Evolutionary conservation across 2,797 vertebrate genomes (phyloP), one percentile per base, ranked within the genome.

Genomic region (Chaunax sp.): DNA sequence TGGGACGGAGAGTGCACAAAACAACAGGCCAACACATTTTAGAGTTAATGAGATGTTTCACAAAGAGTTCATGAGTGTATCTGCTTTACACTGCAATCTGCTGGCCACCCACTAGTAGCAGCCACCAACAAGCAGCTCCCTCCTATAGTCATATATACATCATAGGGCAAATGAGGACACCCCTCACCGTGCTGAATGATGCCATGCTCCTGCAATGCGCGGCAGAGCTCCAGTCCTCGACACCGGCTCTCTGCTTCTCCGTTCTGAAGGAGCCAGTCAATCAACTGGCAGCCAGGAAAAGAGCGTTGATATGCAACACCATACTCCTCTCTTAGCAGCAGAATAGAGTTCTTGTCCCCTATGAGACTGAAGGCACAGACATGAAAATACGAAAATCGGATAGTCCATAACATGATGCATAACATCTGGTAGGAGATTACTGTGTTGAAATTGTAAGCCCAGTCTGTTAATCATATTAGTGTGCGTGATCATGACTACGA

Each of bases 181-280:
- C 8, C 41, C 92, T 91, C 88, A 96, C 96, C 94, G 0, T 96
- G 96, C 78, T 96, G 95, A 75, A 97, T 93, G 81, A 97, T 96
- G 50, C 94, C 95, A 3, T 96, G 91, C 77, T 96, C 95, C 72
- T 96, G 89, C 80, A 97, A 85, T 0, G 90, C 89, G 3, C 85
- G 88, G 46, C 95, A 95, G 73, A 96, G 85, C 52, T 95, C 94
- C 69, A 94, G 81, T 0, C 94, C 96, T 11, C 89, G 93, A 37
- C 93, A 78, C 38, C 95, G 85, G 85, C 85, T 94, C 57, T 92
- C 91, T 1, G 80, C 91, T 73, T 97, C 95, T 61, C 94, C 92
- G 6, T 95, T 95, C 77, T 95, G 93, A 26, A 96, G 52, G 14
- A 97, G 91, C 95, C 96, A 97, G 87, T 96, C 95, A 1, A 97